Base-by-base conservation (phyloP, 1,140 invertebrate genomes). In the Nautilus pompilius region DNA sequence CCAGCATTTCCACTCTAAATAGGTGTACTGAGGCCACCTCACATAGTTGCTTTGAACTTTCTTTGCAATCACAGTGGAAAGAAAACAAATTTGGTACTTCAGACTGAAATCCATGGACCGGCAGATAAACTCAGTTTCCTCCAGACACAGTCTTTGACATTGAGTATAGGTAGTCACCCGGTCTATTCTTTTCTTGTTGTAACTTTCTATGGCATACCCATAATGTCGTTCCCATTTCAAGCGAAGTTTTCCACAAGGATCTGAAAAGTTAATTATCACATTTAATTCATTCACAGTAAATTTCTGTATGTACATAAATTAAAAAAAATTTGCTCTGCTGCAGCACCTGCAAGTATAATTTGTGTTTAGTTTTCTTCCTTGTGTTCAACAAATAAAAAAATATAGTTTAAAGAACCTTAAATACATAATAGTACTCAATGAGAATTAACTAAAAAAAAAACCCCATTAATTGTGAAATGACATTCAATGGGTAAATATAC, bases 1-100 rank as follows among this genome's bases (percentile, higher is more conserved):
- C 26, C 24, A 51, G 62, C 72, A 73, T 1, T 33, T 55, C 74
- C 74, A 76, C 53, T 76, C 74, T 29, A 70, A 57, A 63, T 72
- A 76, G 10, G 69, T 51, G 49, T 67, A 70, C 30, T 72, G 68
- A 33, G 66, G 63, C 62, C 65, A 69, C 10, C 64, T 36, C 5
- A 71, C 67, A 60, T 68, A 72, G 17, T 63, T 62, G 8, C 26
- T n/a, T 8, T 8, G 15, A 1, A 22, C 56, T 6, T 62, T 65
- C 5, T 63, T 32, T 5, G 10, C 20, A 20, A 59, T 63, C 5
- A 58, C 20, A 6, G 48, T 30, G 10, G 65, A 74, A 41, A 76
- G 58, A 10, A 59, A 55, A 67, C 74, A 76, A 24, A 48, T 54
- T 4, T 54, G 22, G n/a, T 60, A 65, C 41, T 54, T 58, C 10